Base-by-base conservation (phyloP, 2,888 invertebrate species). In the Exocentrus adspersus region DNA sequence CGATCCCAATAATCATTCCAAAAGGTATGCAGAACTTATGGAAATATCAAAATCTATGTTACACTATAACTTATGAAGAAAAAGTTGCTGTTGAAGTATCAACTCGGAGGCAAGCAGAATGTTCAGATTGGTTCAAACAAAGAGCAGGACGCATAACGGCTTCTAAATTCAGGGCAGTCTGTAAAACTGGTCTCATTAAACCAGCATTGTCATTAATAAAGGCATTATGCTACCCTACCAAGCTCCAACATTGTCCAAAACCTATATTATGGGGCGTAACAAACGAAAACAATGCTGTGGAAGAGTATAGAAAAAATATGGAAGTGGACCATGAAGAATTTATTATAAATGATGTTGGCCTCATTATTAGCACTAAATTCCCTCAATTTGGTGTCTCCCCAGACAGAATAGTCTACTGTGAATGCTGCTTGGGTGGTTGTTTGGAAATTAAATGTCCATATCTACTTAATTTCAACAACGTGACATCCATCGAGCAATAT, bases 331-430 rank as follows among this genome's bases (percentile, higher is more conserved):
- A 28, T 7, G 7, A 4, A 6, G 28, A 7, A 6, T 28, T 28
- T 28, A 7, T 28, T 28, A 10, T 60, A n/a, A 60, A 19, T 20
- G 24, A 54, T 37, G 60, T 54, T 4, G 56, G 4, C 9, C 21
- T 61, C n/a, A 1, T 46, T 30, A 16, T 46, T 1, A 41, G 41
- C n/a, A 14, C 7, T 3, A 24, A 17, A 37, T 42, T 51, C 43
- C 54, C 52, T 19, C 50, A 58, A 19, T 58, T 64, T 2, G 67
- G 64, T 12, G 61, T 64, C 45, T 58, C 67, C 42, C 64, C 64
- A n/a, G 64, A 61, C 42, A 58, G 41, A n/a, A n/a, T n/a, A n/a
- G n/a, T n/a, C n/a, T n/a, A n/a, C 37, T 64, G 60, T 62, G 41
- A 50, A 4, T 62, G 61, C 43, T 48, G 61, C 14, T 43, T 42